Evolutionary conservation across 30 jellyfish, hydroid and myxozoan genomes (phyloP), one percentile per base, ranked within the genome.

Genomic region (Sanderia malayensis): DNA sequence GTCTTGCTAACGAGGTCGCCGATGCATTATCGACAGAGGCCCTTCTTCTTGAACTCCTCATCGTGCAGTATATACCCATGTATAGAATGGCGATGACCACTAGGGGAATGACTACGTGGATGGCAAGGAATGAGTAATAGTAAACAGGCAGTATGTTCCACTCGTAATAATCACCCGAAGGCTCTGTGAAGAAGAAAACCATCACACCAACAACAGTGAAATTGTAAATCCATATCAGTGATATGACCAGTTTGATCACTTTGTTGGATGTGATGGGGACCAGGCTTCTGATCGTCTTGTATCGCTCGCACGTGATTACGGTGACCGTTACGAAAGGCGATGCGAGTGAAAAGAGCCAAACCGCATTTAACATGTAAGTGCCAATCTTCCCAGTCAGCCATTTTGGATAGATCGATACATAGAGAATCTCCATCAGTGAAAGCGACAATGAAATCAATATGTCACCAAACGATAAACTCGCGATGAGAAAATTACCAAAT

Each of bases 281-380:
- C n/a, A n/a, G n/a, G n/a, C n/a, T n/a, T 20, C 30, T 70, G 13
- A 82, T 73, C 11, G 77, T 63, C 30, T 21, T 61, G 79, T 85
- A 85, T 52, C 95, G 53, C 68, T 85, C 95, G 1, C 57, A 10
- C 34, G 95, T 85, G 9, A 85, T 85, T 9, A 74, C 91, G 13
- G 86, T 31, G 55, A 85, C 86, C 8, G 59, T 65, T 1, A 77
- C 86, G 57, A 85, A 85, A 21, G 95, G 95, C 18, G 83, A 58
- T 1, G 63, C 95, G 45, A 85, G 47, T 41, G 95, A 85, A 62
- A 85, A 85, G 8, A 76, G 67, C 84, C 84, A 85, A 28, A 68
- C 59, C 23, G 90, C 37, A 67, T 85, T 85, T 26, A 66, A 31
- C 1, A 75, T 23, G 25, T 74, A 31, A 23, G 95, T 85, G 2